Conservation (phyloP, 2,113 vertebrate species). For the Cisticola juncidis region DNA sequence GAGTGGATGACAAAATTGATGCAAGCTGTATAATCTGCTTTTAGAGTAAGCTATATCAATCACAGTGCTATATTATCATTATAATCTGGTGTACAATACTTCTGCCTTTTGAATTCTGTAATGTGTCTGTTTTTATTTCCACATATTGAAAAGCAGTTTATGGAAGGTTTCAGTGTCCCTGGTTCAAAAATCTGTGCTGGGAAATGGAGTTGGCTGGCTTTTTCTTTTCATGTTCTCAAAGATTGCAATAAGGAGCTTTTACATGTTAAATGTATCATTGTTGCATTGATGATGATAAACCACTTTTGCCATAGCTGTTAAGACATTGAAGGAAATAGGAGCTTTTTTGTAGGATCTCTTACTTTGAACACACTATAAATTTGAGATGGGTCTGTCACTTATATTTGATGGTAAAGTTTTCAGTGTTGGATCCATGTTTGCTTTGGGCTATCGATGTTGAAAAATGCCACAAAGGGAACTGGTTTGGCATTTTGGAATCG, state of each 20-base stretch:
- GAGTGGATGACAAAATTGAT: not conserved
- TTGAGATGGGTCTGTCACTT: not conserved
- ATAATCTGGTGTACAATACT: constrained; percentile 59
- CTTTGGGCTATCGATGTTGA: constrained; percentile 32
- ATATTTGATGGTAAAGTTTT: not conserved
- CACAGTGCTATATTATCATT: constrained; percentile 51
- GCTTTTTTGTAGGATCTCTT: not conserved
- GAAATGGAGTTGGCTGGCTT: constrained; percentile 22
- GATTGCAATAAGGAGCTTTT: constrained; percentile 38
- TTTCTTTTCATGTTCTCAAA: not conserved
- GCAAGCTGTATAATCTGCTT: constrained; percentile 69
- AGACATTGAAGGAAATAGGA: not conserved
- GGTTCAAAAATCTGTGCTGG: constrained; percentile 26
- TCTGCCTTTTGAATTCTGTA: constrained; percentile 64
- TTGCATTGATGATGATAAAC: not conserved
- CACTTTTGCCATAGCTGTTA: constrained; percentile 12
- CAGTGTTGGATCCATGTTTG: not conserved
- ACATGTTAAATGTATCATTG: not conserved
- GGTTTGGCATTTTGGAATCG: constrained; percentile 7
- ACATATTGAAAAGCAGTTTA: constrained; percentile 4
- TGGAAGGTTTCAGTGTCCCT: constrained; percentile 10
- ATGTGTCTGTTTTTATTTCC: constrained; percentile 50
- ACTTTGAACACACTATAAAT: not conserved
- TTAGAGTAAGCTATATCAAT: constrained; percentile 53
- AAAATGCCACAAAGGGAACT: constrained; percentile 48